Evolutionary conservation across 2,113 vertebrate genomes (phyloP).

Genomic region (Thermophis baileyi): DNA sequence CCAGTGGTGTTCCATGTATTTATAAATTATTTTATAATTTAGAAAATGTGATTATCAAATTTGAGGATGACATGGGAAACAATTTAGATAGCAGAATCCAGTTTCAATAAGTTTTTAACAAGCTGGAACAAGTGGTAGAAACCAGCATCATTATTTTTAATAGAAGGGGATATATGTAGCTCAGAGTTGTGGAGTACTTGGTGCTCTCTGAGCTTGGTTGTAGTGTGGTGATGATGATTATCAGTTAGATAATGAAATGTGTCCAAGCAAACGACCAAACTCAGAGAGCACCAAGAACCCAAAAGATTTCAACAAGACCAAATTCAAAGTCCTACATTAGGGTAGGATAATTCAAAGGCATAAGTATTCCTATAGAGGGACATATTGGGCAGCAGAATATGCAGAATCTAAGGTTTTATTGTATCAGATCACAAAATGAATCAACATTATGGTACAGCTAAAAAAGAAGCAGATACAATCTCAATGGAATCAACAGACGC

Average conservation of each 20-base stretch:
- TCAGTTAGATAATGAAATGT: neutral
- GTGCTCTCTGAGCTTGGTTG: neutral
- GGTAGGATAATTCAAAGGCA: neutral
- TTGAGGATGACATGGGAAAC: neutral
- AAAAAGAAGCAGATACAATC: neutral
- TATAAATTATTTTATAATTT: neutral
- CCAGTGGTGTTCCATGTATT: neutral
- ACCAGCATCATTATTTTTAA: neutral
- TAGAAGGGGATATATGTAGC: neutral
- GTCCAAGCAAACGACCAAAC: neutral
- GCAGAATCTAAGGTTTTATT: neutral
- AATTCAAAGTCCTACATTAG: neutral
- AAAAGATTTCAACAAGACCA: neutral
- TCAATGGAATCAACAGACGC: neutral
- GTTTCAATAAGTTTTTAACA: neutral
- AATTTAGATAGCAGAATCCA: neutral
- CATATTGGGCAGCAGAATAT: neutral
- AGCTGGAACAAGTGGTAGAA: neutral
- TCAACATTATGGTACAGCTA: neutral
- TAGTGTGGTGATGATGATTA: neutral
- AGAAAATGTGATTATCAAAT: neutral
- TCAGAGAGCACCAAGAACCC: neutral
- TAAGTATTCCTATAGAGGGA: neutral
- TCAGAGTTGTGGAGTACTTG: neutral
- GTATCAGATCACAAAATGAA: neutral